Percentiles rank a stretch among this genome's conserved stretches.
Conservation (phyloP, 2,797 vertebrate species). For the Esox masquinongy region DNA sequence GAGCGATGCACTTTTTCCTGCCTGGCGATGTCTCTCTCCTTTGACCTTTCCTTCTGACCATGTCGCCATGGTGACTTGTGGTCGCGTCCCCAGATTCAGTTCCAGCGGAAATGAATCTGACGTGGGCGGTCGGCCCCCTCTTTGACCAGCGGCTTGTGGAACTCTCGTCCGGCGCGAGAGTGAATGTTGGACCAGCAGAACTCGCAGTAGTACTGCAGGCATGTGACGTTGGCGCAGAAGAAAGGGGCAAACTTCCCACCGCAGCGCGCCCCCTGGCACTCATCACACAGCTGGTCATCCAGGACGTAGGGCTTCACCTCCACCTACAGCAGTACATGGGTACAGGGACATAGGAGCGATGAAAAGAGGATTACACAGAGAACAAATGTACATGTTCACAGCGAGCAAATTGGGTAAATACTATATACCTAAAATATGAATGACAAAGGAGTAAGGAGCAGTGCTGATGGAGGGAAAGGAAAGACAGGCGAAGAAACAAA, state of each 20-base stretch:
- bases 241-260: slow-evolving; percentile 97
- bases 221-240: slow-evolving; percentile 99
- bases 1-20: slow-evolving; percentile 86
- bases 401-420: too few species aligned
- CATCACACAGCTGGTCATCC: slow-evolving; percentile 98
- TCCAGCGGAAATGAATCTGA: slow-evolving; percentile 99
- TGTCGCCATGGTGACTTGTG: slow-evolving; percentile 64
- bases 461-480: too few species aligned
- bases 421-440: too few species aligned
- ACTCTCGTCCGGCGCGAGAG: slow-evolving; percentile 97
- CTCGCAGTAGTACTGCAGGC: slow-evolving; percentile 99
- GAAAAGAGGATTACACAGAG: not conserved
- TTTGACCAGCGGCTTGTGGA: slow-evolving; percentile 99
- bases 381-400: not conserved
- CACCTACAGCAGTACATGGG: slow-evolving; percentile 75
- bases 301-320: slow-evolving; percentile 99
- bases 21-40: slow-evolving; percentile 75
- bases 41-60: slow-evolving; percentile 46
- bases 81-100: slow-evolving; percentile 72
- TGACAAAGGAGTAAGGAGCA: too few species aligned
- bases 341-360: not conserved
- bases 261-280: slow-evolving; percentile 96
- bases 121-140: slow-evolving; percentile 97
- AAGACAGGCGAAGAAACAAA: not conserved
- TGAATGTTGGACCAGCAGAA: slow-evolving; percentile 99